Base-by-base conservation (phyloP, 2,113 vertebrate species). In the Pyxicephalus adspersus region DNA sequence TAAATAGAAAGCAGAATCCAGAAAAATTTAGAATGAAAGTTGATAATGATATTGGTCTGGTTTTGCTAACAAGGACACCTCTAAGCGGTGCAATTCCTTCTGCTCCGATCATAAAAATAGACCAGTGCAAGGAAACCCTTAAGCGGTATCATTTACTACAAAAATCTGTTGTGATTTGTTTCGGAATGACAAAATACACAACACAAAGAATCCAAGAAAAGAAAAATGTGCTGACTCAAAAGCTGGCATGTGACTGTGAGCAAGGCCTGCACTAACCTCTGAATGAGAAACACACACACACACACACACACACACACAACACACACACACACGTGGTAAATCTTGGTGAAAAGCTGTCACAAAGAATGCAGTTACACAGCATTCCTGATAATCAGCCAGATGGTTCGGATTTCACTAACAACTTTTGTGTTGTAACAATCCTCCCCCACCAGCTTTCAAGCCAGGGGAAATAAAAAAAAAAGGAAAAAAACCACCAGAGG, bases 311-410 rank as follows among this genome's bases (percentile, higher is more conserved):
- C 83, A 85, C 87, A 86, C 38, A 83, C 83, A 85, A 86, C 87
- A 87, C 87, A 86, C 87, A 90, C 84, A 85, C 86, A 85, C 87
- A 86, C 87, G 84, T 89, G 85, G 89, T 85, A 88, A 89, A 84
- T 67, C 89, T 83, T 86, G 86, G 79, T 84, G 87, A 86, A 87
- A 90, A 90, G 85, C 86, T 83, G 80, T 88, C 84, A 88, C 77
- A 88, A 90, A 89, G 86, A 92, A 92, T 89, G 89, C 85, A 85
- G 90, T 78, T 86, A 86, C 67, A 85, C 89, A 85, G 84, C 91
- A 92, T 92, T 92, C 89, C 88, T 85, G 74, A 87, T 84, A 84
- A 84, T 72, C 85, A 87, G 83, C 85, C 88, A 85, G 55, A 76
- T 85, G 88, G 83, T 87, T 88, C 88, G 71, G 70, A 89, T 90